These are phyloP conservation scores for Xyliphius kryptos DNA, from an alignment of 2,113 vertebrate genomes.

Conservation along the genomic window DNA sequence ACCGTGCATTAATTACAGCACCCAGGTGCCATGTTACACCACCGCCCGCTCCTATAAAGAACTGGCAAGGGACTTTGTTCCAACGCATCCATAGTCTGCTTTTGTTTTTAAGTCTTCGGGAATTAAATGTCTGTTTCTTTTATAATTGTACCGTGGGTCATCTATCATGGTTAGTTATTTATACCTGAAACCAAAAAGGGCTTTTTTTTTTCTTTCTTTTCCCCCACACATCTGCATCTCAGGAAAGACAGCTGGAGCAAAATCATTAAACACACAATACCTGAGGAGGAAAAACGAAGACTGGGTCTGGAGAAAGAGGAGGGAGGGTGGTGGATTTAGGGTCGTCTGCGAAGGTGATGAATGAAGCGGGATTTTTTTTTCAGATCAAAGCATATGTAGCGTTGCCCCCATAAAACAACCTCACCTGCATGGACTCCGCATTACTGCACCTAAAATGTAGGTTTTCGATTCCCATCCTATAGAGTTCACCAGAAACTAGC, in stretches of 20 bases:
- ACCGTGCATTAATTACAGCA: constrained; percentile 42
- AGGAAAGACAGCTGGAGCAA: constrained; percentile 17
- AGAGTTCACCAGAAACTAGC: constrained; percentile 61
- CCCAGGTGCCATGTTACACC: constrained; percentile 35
- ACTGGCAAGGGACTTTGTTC: constrained; percentile 2
- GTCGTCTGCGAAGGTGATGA: constrained; percentile 13
- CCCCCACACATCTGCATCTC: constrained; percentile 30
- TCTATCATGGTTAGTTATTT: constrained; percentile 30
- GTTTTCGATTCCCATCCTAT: constrained; percentile 58
- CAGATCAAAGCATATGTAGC: constrained; percentile 59
- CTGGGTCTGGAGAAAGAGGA: constrained; percentile 15
- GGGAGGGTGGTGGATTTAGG: constrained; percentile 10
- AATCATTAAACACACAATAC: constrained; percentile 18
- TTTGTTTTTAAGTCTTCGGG: constrained; percentile 15
- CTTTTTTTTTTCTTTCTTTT: constrained; percentile 14
- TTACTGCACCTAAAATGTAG: constrained; percentile 58
- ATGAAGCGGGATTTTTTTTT: constrained; percentile 23
- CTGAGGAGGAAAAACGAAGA: constrained; percentile 8
- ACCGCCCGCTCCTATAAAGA: constrained; percentile 12
- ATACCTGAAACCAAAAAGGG: constrained; percentile 21
- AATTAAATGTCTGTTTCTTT: constrained; percentile 25
- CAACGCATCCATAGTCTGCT: neutral
- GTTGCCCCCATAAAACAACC: constrained; percentile 63
- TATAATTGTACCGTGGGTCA: constrained; percentile 22
- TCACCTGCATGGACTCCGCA: constrained; percentile 51